Conservation (phyloP, 2,888 invertebrate species). For the Tetramorium bicarinatum region DNA sequence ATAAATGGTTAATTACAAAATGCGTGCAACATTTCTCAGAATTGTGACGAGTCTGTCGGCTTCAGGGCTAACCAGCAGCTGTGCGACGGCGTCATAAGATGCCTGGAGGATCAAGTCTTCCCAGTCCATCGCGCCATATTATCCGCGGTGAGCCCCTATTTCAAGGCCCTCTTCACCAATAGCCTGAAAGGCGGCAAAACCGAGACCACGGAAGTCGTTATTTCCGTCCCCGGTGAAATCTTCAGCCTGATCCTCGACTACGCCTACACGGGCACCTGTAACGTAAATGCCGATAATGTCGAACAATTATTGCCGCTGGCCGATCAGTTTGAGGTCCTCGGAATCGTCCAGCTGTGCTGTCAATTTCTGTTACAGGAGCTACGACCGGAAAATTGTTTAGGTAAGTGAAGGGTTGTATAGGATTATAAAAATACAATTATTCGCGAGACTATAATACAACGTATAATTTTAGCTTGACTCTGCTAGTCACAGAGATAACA, state of each 20-base stretch:
- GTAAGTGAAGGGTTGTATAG: slow-evolving; percentile 61
- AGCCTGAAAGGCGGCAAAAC: slow-evolving; percentile 89
- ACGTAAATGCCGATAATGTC: slow-evolving; percentile 90
- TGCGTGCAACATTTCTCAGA: slow-evolving; percentile 23
- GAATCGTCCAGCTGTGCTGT: slow-evolving; percentile 91
- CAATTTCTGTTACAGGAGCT: slow-evolving; percentile 90
- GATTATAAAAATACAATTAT: background rate
- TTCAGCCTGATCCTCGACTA: slow-evolving; percentile 91
- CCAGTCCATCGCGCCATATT: slow-evolving; percentile 91
- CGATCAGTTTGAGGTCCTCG: slow-evolving; percentile 91
- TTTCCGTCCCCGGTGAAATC: slow-evolving; percentile 88
- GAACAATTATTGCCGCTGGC: slow-evolving; percentile 91
- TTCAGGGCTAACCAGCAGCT: slow-evolving; percentile 88
- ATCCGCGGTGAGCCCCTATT: slow-evolving; percentile 92
- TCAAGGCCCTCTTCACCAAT: slow-evolving; percentile 91
- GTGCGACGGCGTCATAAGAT: slow-evolving; percentile 91
- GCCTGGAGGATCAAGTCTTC: slow-evolving; percentile 89
- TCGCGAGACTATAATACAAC: background rate
- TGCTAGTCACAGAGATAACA: background rate
- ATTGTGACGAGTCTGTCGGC: slow-evolving; percentile 37
- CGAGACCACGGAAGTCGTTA: slow-evolving; percentile 89
- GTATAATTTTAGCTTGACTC: background rate
- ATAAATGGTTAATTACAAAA: slow-evolving; percentile 5
- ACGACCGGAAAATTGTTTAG: slow-evolving; percentile 90
- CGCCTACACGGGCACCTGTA: slow-evolving; percentile 91